Evolutionary conservation across 2,113 vertebrate genomes (phyloP).

Genomic region (Coturnix japonica): DNA sequence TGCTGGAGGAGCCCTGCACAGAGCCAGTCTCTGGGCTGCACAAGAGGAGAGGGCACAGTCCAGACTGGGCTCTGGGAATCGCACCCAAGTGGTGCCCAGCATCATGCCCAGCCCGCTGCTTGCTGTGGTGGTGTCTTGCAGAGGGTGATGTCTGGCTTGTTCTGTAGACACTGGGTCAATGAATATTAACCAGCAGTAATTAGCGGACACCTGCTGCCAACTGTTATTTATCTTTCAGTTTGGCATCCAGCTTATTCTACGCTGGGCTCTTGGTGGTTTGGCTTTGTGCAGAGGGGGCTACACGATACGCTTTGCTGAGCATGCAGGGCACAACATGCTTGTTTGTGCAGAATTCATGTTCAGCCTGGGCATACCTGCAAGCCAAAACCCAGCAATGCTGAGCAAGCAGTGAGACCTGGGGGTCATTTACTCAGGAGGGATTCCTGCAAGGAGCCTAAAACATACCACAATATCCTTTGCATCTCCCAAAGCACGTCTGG

Average conservation of each 20-base stretch:
- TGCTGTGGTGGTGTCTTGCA: rapidly evolving
- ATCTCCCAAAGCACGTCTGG: not conserved
- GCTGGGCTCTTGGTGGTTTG: rapidly evolving
- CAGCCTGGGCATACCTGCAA: not conserved
- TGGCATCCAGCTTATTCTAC: not conserved
- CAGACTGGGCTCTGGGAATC: not conserved
- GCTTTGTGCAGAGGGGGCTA: not conserved
- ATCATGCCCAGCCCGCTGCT: rapidly evolving
- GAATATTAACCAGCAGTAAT: not conserved
- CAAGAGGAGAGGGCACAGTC: not conserved
- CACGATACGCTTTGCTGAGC: not conserved
- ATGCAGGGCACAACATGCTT: not conserved
- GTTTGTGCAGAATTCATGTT: not conserved
- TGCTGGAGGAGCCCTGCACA: not conserved
- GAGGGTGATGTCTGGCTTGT: rapidly evolving
- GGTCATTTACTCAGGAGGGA: not conserved
- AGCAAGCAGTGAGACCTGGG: not conserved
- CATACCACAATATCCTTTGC: not conserved
- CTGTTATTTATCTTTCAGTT: not conserved
- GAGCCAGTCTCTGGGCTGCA: not conserved
- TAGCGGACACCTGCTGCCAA: not conserved
- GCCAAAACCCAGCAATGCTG: too few species aligned
- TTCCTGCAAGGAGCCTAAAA: not conserved
- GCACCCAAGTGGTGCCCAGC: rapidly evolving
- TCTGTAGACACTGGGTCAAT: rapidly evolving